phyloP scores from a whole-genome alignment of 2,113 vertebrate species.

The Heterochromis multidens region DNA sequence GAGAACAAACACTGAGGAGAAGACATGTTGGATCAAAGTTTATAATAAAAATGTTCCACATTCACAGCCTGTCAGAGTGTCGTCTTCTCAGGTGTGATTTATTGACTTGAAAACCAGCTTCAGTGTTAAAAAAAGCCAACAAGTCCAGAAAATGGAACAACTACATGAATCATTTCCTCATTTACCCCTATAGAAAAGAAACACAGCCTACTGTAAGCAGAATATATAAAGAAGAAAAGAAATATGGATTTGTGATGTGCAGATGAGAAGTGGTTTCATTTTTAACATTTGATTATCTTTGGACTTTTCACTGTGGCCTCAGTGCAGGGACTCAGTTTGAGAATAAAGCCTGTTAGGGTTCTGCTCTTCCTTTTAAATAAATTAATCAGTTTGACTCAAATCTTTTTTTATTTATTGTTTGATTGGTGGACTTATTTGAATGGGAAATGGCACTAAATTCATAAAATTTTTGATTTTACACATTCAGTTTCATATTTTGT shows the following conservation, averaged over 20 bases:
- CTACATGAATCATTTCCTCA: neutral
- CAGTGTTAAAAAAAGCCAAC: neutral
- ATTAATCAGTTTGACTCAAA: neutral
- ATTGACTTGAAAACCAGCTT: neutral
- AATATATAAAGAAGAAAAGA: neutral
- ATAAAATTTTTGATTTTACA: no score
- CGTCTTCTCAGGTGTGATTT: neutral
- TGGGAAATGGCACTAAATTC: no score
- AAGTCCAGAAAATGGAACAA: neutral
- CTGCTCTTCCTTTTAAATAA: neutral
- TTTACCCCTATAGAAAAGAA: neutral
- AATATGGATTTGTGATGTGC: neutral
- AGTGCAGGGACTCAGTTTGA: fast-evolving
- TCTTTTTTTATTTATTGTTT: no score
- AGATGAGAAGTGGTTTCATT: neutral
- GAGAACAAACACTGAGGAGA: neutral
- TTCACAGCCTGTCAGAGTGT: no score
- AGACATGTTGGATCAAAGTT: neutral
- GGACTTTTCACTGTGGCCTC: neutral
- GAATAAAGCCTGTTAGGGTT: neutral
- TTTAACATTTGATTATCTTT: neutral
- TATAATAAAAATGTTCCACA: neutral
- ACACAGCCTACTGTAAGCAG: neutral
- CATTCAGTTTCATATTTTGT: no score
- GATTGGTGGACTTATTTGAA: no score